These are phyloP conservation scores for Cecropterus lyciades DNA, from an alignment of 1,140 invertebrate species.

Conservation along the genomic window DNA sequence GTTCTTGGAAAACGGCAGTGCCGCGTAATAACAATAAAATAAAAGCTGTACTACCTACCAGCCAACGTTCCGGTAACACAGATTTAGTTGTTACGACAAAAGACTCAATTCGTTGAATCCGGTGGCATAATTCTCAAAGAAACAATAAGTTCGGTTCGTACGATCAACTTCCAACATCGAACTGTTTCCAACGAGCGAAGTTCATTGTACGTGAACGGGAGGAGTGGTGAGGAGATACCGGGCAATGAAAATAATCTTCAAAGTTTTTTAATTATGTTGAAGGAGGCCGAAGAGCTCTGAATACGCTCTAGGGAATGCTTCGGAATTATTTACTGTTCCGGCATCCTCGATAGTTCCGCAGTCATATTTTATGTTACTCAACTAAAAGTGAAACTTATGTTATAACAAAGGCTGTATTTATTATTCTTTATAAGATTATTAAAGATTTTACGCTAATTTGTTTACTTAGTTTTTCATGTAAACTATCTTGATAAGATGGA, in stretches of 20 bases:
- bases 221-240: conserved; percentile 37
- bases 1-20: conserved; percentile 11
- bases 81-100: conserved; percentile 37
- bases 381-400: neutral
- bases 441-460: too few relatives aligned
- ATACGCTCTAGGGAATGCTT: conserved; percentile 4
- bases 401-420: too few relatives aligned
- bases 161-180: conserved; percentile 34
- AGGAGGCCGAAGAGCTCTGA: neutral
- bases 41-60: conserved; percentile 30
- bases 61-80: conserved; percentile 31
- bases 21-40: conserved; percentile 37
- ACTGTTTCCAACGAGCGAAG: conserved; percentile 37
- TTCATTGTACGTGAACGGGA: conserved; percentile 31
- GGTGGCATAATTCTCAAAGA: conserved; percentile 44
- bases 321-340: conserved; percentile 3
- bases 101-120: conserved; percentile 51
- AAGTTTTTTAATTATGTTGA: conserved; percentile 65
- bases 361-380: neutral
- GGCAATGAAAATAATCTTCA: conserved; percentile 60
- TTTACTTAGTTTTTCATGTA: too few relatives aligned
- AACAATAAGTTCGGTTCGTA: conserved; percentile 46
- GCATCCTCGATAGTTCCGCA: neutral
- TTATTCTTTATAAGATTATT: too few relatives aligned
- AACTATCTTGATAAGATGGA: too few relatives aligned